A percentile compares a stretch with the other conserved stretches of the same genome.
These are phyloP conservation scores for Notechis scutatus DNA, from an alignment of 2,113 vertebrate species.

Conservation along the genomic window DNA sequence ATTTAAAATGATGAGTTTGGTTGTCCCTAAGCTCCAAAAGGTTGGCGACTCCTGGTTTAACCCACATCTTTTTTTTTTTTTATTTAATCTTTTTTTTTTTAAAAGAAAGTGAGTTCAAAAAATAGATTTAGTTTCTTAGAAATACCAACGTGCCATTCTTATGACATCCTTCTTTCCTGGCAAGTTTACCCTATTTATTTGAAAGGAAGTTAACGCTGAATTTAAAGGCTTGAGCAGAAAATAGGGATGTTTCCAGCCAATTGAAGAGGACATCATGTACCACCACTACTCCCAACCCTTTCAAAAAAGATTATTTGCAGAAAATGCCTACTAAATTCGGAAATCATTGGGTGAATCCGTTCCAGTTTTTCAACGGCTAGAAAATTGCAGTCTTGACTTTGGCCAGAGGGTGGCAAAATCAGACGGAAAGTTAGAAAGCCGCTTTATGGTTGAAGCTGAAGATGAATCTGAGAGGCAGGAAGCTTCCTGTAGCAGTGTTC, in stretches of 20 bases:
- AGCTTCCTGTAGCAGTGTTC: not conserved
- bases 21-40: no score
- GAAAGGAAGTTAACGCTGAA: not conserved
- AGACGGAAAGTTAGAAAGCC: not conserved
- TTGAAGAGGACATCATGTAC: not conserved
- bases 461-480: not conserved
- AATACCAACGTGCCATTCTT: not conserved
- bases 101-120: not conserved
- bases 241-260: not conserved
- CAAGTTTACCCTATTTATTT: not conserved
- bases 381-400: slow-evolving; percentile 30
- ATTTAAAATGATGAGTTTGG: no score
- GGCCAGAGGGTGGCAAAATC: slow-evolving; percentile 49
- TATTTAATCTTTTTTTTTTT: not conserved
- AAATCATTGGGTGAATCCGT: not conserved
- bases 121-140: not conserved
- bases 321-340: not conserved
- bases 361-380: rapidly evolving
- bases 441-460: not conserved
- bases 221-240: not conserved
- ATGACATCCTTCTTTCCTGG: not conserved
- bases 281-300: not conserved
- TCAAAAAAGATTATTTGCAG: not conserved
- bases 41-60: no score
- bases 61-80: not conserved